Percentiles rank a stretch among this genome's conserved stretches.
Conservation (phyloP, 2,113 vertebrate species). For the Forbesichthys agassizii region DNA sequence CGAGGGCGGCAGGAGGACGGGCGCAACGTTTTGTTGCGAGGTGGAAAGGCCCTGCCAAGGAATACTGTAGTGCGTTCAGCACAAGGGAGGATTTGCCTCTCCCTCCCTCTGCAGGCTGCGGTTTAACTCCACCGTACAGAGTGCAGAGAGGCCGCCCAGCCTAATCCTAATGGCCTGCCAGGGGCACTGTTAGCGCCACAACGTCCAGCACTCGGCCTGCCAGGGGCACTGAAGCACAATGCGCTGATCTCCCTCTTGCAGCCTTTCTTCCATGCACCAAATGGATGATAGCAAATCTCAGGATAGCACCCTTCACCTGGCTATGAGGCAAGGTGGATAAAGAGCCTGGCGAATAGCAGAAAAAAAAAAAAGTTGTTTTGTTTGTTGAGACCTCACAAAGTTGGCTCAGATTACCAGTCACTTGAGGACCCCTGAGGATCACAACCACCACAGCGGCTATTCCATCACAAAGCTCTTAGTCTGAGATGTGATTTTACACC, state of each 20-base stretch:
- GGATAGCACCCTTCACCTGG: conserved; percentile 28
- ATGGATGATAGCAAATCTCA: conserved; percentile 40
- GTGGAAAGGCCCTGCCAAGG: conserved; percentile 44
- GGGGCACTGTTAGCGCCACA: conserved; percentile 44
- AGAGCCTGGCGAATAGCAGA: conserved; percentile 17
- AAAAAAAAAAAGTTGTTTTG: conserved; percentile 1
- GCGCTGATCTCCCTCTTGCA: conserved; percentile 40
- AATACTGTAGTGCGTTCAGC: conserved; percentile 22
- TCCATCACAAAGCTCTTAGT: conserved; percentile 4
- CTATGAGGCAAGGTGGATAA: conserved; percentile 16
- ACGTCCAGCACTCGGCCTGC: conserved; percentile 38
- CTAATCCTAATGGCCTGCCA: conserved; percentile 67
- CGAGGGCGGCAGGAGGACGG: conserved; percentile 48
- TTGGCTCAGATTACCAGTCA: background rate
- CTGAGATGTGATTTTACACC: background rate
- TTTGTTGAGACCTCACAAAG: background rate
- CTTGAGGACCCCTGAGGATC: background rate
- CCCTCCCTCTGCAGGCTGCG: conserved; percentile 28
- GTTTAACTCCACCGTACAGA: conserved; percentile 47
- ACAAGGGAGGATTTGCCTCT: conserved; percentile 20
- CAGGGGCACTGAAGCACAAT: conserved; percentile 40
- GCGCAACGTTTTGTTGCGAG: conserved; percentile 54
- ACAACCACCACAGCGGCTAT: background rate
- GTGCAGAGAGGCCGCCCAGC: conserved; percentile 48
- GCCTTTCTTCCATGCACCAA: conserved; percentile 37